These are phyloP conservation scores for Onychomys leucogaster DNA, from an alignment of 2,797 vertebrate species.

Conservation along the genomic window DNA sequence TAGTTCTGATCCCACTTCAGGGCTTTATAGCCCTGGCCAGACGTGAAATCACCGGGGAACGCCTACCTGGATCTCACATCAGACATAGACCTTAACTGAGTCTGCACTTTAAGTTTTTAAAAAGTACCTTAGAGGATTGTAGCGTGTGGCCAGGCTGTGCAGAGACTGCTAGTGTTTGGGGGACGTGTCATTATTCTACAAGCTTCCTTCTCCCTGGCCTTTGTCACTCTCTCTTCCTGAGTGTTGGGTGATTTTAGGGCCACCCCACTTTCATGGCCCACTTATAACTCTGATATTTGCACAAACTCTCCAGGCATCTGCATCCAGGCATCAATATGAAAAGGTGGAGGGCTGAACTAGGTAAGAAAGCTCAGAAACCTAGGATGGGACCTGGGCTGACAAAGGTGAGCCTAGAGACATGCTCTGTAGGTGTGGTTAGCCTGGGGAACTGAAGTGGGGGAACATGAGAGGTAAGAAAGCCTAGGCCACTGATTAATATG, in stretches of 20 bases:
- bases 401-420: background rate
- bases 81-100: background rate
- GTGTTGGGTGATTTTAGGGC: background rate
- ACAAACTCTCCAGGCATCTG: background rate
- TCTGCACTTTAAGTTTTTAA: background rate
- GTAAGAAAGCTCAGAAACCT: background rate
- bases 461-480: background rate
- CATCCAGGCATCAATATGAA: background rate
- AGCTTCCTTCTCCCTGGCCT: background rate
- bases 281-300: background rate
- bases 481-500: rapidly evolving
- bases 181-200: background rate
- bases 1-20: background rate
- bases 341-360: no score
- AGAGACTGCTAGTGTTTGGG: background rate
- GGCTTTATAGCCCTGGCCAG: background rate
- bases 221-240: background rate
- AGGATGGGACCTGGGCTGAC: no score
- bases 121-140: background rate
- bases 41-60: background rate
- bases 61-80: background rate
- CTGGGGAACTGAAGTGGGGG: background rate
- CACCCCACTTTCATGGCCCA: background rate
- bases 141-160: background rate
- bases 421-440: background rate